A percentile compares a stretch with the other conserved stretches of the same genome.
phyloP scores from a whole-genome alignment of 2,888 invertebrate genomes.

The Bellardia bayeri region DNA sequence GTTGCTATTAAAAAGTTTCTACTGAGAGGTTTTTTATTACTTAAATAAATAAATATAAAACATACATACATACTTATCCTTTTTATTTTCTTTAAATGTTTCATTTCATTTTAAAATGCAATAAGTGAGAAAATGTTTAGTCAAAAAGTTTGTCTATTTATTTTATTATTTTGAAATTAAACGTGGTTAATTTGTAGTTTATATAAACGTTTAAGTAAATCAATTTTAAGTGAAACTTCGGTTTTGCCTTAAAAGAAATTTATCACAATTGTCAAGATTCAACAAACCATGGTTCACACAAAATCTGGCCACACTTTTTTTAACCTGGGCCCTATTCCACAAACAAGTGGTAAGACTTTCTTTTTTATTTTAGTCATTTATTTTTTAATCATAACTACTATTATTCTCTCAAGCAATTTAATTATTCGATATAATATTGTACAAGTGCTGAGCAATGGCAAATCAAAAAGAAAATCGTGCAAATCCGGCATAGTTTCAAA shows the following conservation, averaged over 20 bases:
- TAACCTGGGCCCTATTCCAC: no score
- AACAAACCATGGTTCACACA: no score
- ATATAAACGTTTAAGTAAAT: background rate
- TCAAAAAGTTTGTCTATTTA: conserved; percentile 30
- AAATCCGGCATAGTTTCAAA: no score
- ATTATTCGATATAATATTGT: no score
- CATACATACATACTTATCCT: conserved; percentile 58
- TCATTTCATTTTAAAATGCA: conserved; percentile 33
- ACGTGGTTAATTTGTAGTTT: conserved; percentile 16
- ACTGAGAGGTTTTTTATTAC: conserved; percentile 39
- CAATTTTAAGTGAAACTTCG: background rate
- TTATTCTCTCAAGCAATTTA: no score
- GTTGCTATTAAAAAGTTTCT: conserved; percentile 58
- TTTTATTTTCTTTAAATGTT: conserved; percentile 37
- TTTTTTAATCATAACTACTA: no score
- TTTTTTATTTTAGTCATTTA: no score
- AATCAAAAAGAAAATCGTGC: no score
- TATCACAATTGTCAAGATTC: background rate
- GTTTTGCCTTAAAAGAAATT: background rate
- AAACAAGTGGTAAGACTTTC: no score
- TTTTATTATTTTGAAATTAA: conserved; percentile 38
- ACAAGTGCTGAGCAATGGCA: no score
- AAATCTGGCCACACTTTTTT: no score
- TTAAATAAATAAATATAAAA: conserved; percentile 25
- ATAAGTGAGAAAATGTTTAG: conserved; percentile 38